A percentile compares a stretch with the other conserved stretches of the same genome.
These are phyloP conservation scores for Amorpha juglandis DNA, from an alignment of 2,888 invertebrate genomes.

Conservation along the genomic window DNA sequence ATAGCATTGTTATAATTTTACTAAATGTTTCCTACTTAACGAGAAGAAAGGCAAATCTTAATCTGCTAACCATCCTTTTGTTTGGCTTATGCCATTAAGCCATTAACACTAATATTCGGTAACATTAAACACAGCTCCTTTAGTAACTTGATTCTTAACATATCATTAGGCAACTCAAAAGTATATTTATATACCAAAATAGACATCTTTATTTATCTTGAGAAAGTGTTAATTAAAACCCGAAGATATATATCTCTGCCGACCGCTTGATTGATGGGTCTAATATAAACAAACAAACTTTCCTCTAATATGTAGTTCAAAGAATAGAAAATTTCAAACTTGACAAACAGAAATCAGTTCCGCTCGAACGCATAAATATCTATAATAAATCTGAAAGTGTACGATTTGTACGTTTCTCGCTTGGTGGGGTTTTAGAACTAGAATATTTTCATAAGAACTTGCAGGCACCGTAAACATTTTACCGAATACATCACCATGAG, in stretches of 20 bases:
- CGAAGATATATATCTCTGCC: not conserved
- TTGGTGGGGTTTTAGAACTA: not conserved
- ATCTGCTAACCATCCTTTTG: not conserved
- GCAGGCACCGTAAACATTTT: not conserved
- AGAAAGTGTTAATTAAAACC: constrained; percentile 5
- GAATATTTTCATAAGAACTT: not conserved
- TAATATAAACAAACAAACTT: constrained; percentile 11
- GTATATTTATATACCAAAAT: constrained; percentile 1
- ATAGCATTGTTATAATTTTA: no score
- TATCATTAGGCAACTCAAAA: not conserved
- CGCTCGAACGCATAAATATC: constrained; percentile 22
- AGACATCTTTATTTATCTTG: not conserved
- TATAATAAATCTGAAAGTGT: constrained; percentile 21
- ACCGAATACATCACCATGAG: not conserved
- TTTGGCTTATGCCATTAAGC: no score
- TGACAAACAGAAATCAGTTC: constrained; percentile 19
- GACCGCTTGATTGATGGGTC: not conserved
- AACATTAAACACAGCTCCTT: not conserved
- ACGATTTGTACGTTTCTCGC: not conserved
- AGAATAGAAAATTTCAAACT: constrained; percentile 7
- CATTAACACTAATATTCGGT: not conserved
- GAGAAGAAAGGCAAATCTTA: no score
- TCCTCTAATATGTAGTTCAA: constrained; percentile 19
- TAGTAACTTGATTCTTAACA: not conserved
- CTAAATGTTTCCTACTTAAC: no score